Evolutionary conservation across 2,797 vertebrate genomes (phyloP), one percentile per base, ranked within the genome.

Genomic region (Danio tinwini): DNA sequence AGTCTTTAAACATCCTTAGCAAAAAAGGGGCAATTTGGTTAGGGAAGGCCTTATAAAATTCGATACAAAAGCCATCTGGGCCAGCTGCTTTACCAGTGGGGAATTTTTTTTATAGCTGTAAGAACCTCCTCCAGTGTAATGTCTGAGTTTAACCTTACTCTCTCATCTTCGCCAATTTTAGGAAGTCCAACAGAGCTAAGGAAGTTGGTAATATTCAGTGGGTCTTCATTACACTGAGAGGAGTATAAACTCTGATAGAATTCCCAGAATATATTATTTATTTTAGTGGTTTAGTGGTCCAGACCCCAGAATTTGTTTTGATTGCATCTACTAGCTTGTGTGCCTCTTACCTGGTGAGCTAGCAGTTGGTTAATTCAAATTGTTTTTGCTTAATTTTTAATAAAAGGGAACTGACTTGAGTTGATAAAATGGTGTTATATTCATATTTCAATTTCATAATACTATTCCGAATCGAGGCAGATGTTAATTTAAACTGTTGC

Each of bases 251-350:
- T 21, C 17, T 17, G 37, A 50, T 59, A 81, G 12, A 67, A 76
- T 14, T 83, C 61, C 19, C 0, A 44, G 19, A 83, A 83, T 12
- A 49, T 16, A 42, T 71, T 53, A 21, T 83, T 83, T 17, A 83
- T 75, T 8, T 59, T 37, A 19, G 19, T 8, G 40, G 65, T 7
- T 80, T 64, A n/a, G 44, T 83, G 5, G 65, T 40, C 13, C 72
- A 10, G 7, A 39, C 12, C 0, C 74, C 29, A 0, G 17, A n/a
- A n/a, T n/a, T n/a, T n/a, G n/a, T n/a, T n/a, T n/a, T n/a, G n/a
- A 55, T 10, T n/a, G 59, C 59, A 14, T 74, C 70, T 62, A 47
- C 45, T 79, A 13, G 61, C 62, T 59, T 79, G 81, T 21, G 59
- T 5, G 12, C 53, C 55, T 29, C 47, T 56, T 40, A 75, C 59